phyloP scores from a whole-genome alignment of 2,797 vertebrate genomes.

The Mormyrops attenuatus region DNA sequence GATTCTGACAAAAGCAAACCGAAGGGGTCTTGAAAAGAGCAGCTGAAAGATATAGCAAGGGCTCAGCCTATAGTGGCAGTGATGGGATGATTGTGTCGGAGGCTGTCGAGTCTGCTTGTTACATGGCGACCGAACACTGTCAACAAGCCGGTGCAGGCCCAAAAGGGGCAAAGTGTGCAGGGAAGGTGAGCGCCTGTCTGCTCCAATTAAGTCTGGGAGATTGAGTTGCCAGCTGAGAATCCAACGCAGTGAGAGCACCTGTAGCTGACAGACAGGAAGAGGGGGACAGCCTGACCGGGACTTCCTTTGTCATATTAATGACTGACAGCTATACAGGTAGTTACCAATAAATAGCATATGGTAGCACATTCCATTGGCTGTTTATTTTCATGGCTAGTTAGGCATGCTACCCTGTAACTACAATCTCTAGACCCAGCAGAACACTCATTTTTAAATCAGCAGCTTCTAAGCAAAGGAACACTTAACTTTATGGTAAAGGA shows the following conservation, averaged over 20 bases:
- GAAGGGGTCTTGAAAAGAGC: neutral
- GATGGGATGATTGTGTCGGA: neutral
- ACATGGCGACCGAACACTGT: constrained; percentile 1
- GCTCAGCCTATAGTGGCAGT: neutral
- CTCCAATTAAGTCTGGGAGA: constrained; percentile 21
- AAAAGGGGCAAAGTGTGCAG: constrained; percentile 28
- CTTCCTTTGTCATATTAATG: constrained; percentile 1
- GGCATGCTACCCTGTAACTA: neutral
- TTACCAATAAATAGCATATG: neutral
- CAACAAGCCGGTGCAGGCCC: constrained; percentile 25
- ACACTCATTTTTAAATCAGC: neutral
- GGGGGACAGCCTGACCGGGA: neutral
- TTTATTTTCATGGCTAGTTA: neutral
- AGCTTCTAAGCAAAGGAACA: neutral
- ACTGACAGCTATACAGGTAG: constrained; percentile 9
- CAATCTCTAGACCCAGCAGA: neutral
- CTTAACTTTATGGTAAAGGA: neutral
- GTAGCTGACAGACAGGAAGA: neutral
- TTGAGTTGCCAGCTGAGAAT: constrained; percentile 6
- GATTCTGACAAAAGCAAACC: neutral
- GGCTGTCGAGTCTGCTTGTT: neutral
- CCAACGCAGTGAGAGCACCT: constrained; percentile 8
- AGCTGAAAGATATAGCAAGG: neutral
- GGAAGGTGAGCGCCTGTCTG: constrained; percentile 26
- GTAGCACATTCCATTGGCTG: neutral